A percentile compares a stretch with the other conserved stretches of the same genome.
These are phyloP conservation scores for Xanthia icteritia DNA, from an alignment of 2,888 invertebrate genomes.

Conservation along the genomic window DNA sequence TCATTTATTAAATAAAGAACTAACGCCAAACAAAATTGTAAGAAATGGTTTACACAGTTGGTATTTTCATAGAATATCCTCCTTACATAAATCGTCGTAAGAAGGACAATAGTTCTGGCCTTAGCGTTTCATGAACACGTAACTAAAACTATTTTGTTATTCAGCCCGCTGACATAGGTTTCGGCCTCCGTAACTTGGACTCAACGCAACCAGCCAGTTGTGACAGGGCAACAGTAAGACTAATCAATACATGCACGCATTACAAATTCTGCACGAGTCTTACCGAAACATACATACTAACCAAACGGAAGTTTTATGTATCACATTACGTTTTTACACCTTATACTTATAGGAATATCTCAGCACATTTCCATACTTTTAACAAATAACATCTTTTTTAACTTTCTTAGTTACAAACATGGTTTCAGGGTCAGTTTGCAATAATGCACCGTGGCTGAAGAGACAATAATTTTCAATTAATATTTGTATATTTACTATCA, in stretches of 20 bases:
- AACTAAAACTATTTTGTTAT: slow-evolving; percentile 77
- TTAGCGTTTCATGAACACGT: slow-evolving; percentile 61
- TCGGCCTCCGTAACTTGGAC: slow-evolving; percentile 87
- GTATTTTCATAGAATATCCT: slow-evolving; percentile 35
- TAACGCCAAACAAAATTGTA: not conserved
- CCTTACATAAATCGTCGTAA: slow-evolving; percentile 22
- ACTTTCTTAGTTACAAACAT: slow-evolving; percentile 16
- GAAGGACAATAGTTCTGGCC: slow-evolving; percentile 68
- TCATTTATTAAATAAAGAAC: not conserved
- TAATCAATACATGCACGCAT: slow-evolving; percentile 81
- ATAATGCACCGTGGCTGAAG: slow-evolving; percentile 27
- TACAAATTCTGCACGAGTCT: slow-evolving; percentile 72
- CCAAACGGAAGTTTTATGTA: slow-evolving; percentile 38
- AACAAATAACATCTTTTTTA: slow-evolving; percentile 12
- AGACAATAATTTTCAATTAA: slow-evolving; percentile 27
- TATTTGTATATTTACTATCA: slow-evolving; percentile 19
- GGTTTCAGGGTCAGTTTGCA: slow-evolving; percentile 14
- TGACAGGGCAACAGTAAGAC: slow-evolving; percentile 87
- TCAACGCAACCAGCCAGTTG: slow-evolving; percentile 83
- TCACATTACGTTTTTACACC: slow-evolving; percentile 29
- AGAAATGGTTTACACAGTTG: not conserved
- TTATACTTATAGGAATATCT: not conserved
- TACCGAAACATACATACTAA: slow-evolving; percentile 59
- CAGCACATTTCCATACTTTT: slow-evolving; percentile 41
- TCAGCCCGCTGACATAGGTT: slow-evolving; percentile 86